Conservation (phyloP, 2,113 vertebrate genomes). For the Dromiciops gliroides region DNA sequence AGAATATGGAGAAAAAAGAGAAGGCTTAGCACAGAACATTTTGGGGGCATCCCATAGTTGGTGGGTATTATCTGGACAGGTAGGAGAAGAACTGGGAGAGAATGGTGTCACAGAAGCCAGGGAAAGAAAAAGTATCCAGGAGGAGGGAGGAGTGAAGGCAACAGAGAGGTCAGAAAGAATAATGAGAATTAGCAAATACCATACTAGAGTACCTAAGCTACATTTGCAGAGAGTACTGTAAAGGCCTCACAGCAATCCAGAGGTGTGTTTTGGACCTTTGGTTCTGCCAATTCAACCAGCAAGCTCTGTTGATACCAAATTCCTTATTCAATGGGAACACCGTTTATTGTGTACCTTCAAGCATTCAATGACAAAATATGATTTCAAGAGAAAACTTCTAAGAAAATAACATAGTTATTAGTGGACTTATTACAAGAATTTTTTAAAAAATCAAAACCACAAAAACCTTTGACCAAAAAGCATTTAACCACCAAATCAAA, state of each 20-base stretch:
- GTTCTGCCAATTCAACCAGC: conserved; percentile 59
- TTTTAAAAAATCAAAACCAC: neutral
- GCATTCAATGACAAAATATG: conserved; percentile 60
- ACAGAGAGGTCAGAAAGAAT: neutral
- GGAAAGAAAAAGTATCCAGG: neutral
- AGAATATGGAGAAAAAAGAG: neutral
- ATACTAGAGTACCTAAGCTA: neutral
- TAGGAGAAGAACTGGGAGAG: neutral
- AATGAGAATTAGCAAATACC: neutral
- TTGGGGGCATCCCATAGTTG: neutral
- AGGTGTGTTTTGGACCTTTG: conserved; percentile 57
- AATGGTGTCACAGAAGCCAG: neutral
- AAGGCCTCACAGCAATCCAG: conserved; percentile 64
- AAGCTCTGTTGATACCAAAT: conserved; percentile 61
- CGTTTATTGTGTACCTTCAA: conserved; percentile 46
- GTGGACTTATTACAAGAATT: conserved; percentile 17
- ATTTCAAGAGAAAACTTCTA: conserved; percentile 59
- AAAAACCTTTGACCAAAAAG: neutral
- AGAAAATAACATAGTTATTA: conserved; percentile 37
- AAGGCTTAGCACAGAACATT: neutral
- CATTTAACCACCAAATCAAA: neutral
- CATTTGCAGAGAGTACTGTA: conserved; percentile 43
- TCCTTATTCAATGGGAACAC: conserved; percentile 61
- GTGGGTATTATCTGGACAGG: neutral
- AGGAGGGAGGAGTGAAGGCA: neutral